Conservation (phyloP, 2,888 invertebrate species). For the Ormyrus pomaceus region DNA sequence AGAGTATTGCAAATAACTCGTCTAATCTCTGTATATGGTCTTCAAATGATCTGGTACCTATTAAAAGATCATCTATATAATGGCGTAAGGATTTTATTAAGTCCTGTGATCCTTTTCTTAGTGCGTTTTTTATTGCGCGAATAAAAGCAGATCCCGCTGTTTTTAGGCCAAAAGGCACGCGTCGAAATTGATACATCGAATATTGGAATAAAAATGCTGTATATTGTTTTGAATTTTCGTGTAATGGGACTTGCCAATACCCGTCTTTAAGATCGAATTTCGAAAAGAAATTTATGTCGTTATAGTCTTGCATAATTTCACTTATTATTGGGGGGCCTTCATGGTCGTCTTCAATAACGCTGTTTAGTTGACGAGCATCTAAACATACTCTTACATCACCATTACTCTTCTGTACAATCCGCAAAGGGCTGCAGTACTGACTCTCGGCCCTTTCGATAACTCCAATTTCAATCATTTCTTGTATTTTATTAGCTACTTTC, state of each 20-base stretch:
- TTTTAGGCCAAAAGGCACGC: slow-evolving; percentile 4
- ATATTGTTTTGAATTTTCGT: background rate
- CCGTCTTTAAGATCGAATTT: slow-evolving; percentile 38
- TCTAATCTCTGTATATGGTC: background rate
- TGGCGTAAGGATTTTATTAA: background rate
- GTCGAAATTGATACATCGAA: slow-evolving; percentile 8
- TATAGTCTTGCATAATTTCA: slow-evolving; percentile 48
- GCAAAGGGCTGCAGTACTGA: background rate
- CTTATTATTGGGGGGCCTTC: slow-evolving; percentile 18
- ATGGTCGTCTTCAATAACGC: background rate
- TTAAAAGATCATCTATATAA: slow-evolving; percentile 61
- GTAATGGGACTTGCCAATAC: slow-evolving; percentile 12
- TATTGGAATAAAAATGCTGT: slow-evolving; percentile 11
- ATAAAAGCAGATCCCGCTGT: background rate
- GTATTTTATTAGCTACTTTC: background rate
- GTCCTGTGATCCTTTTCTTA: no score
- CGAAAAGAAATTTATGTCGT: slow-evolving; percentile 1
- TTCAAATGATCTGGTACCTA: slow-evolving; percentile 30
- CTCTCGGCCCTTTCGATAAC: slow-evolving; percentile 15
- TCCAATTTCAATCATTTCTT: background rate
- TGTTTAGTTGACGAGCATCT: background rate
- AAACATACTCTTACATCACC: background rate
- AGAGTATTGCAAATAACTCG: background rate
- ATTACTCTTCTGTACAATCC: background rate
- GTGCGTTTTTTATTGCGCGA: background rate